These are phyloP conservation scores for Sarcoramphus papa DNA, from an alignment of 2,797 vertebrate species.

Conservation along the genomic window DNA sequence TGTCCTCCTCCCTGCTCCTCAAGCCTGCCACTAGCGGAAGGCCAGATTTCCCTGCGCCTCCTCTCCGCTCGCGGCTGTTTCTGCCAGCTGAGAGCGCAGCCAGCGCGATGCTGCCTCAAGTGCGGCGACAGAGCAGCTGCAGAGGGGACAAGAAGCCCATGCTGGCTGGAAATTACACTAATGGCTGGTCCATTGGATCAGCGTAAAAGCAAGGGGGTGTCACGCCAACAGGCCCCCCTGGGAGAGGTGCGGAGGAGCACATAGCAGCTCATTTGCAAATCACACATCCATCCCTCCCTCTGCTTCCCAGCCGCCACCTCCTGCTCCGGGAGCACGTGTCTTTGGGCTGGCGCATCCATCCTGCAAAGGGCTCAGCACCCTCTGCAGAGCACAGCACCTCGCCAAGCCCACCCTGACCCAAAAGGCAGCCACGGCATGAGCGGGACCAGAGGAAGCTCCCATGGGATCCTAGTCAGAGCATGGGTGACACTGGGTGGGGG, in stretches of 20 bases:
- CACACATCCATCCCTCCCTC: not conserved
- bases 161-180: not conserved
- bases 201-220: not conserved
- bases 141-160: not conserved
- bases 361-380: not conserved
- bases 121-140: not conserved
- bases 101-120: not conserved
- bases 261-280: not conserved
- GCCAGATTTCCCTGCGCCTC: not conserved
- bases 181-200: not conserved
- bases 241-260: not conserved
- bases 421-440: not conserved
- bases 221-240: rapidly evolving
- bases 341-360: not conserved
- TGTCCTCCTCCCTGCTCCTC: not conserved
- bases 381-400: not conserved
- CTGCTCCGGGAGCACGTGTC: rapidly evolving
- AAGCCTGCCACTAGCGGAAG: not conserved
- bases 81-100: not conserved
- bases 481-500: not conserved
- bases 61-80: not conserved
- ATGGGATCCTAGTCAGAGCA: rapidly evolving
- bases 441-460: not conserved
- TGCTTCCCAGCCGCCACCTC: not conserved
- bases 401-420: rapidly evolving